Percentiles rank a stretch among this genome's conserved stretches.
Conservation (phyloP, 1,140 invertebrate genomes). For the Hesperophylax magnus region DNA sequence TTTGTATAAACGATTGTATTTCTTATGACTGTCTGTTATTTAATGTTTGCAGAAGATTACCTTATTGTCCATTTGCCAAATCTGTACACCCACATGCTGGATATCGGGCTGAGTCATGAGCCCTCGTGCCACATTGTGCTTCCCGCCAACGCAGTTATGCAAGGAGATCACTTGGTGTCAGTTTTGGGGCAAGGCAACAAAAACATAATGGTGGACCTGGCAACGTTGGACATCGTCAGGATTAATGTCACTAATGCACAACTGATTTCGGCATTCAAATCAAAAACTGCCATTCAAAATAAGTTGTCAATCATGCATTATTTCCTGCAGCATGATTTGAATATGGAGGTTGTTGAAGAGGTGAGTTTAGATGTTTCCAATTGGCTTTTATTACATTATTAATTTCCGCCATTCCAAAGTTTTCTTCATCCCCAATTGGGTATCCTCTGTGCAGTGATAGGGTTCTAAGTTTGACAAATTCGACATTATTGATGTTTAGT, state of each 20-base stretch:
- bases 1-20: neutral
- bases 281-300: conserved; percentile 76
- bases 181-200: conserved; percentile 72
- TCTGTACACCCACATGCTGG: conserved; percentile 84
- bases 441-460: too few relatives aligned
- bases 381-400: too few relatives aligned
- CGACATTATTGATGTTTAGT: too few relatives aligned
- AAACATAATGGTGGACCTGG: conserved; percentile 76
- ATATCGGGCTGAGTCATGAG: conserved; percentile 84
- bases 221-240: conserved; percentile 79
- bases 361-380: conserved; percentile 60
- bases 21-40: too few relatives aligned
- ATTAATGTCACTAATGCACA: conserved; percentile 75
- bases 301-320: conserved; percentile 85
- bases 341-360: conserved; percentile 79
- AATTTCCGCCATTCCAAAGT: too few relatives aligned
- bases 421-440: too few relatives aligned
- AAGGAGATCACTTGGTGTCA: conserved; percentile 76
- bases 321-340: conserved; percentile 81
- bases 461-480: too few relatives aligned
- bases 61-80: conserved; percentile 84
- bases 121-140: conserved; percentile 84
- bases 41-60: conserved; percentile 74
- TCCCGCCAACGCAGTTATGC: conserved; percentile 70
- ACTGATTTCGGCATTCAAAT: conserved; percentile 78